Base-by-base conservation (phyloP, 2,113 vertebrate genomes). In the Callithrix jacchus region DNA sequence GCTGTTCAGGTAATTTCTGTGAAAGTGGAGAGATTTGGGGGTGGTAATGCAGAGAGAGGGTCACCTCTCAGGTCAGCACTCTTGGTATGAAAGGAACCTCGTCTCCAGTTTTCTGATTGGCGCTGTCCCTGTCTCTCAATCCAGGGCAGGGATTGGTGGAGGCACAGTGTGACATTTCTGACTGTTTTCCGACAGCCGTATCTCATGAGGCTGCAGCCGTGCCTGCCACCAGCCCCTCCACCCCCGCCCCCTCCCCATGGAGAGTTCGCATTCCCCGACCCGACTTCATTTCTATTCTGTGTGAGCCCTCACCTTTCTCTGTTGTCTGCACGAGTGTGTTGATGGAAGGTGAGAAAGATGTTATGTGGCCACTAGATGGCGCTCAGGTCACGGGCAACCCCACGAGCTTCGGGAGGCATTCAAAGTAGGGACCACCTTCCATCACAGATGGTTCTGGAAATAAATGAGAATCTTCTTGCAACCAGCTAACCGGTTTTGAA, bases 301-400 rank as follows among this genome's bases (percentile, higher is more conserved):
- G 77, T 56, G 79, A 49, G 49, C 64, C 5, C 80, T 66, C 30
- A 3, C 35, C 17, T 76, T 68, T 88, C 32, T 40, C 82, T 32
- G 77, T n/a, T 40, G 40, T 56, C 37, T 0, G 17, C 3, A 0
- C 0, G 6, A 76, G 1, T 45, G 14, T 23, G 68, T 79, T 35
- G 21, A 13, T 1, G 27, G 35, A 84, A 54, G 16, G 3, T 0
- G 47, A 84, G 73, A 56, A 71, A 89, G 68, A 27, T 58, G 32
- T 84, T 42, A 12, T 21, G 6, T 61, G 84, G 49, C 86, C 97
- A 96, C 94, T 97, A 97, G 97, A 79, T 98, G 97, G 97, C 45
- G 85, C 81, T 73, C 84, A 86, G 92, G 87, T 42, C 92, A 56
- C 0, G 14, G 85, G 52, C 61, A 97, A 64, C 10, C 21, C 37